Base-by-base conservation (phyloP, 1,140 invertebrate species). In the Amyelois transitella region DNA sequence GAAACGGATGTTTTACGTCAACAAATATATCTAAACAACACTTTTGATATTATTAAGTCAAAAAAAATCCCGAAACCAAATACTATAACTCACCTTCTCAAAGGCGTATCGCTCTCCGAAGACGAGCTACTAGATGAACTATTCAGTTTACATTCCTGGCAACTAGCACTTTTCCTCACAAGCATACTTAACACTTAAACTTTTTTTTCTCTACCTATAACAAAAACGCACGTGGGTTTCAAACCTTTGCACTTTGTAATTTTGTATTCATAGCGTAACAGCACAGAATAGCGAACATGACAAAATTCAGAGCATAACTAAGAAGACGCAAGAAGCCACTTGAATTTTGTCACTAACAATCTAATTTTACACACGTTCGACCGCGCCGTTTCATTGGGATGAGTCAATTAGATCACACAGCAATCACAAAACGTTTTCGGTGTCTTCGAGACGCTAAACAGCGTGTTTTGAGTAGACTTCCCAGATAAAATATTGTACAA, bases 71-170 rank as follows among this genome's bases (percentile, higher is more conserved):
- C n/a, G n/a, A n/a, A n/a, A n/a, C n/a, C n/a, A n/a, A 21, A n/a
- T 17, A 21, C 51, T 25, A 19, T 8, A 24, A 58, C 63, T 73
- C 70, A 84, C 83, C 69, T 77, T 62, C 69, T 80, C 18, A 86
- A 63, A n/a, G 79, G 76, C 7, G 79, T 74, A 21, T 83, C 74
- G 18, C 61, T 73, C 21, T 53, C 69, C 43, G 72, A 71, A 18
- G 68, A 72, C 3, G 69, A 68, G 0, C 60, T 71, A 47, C 71
- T 77, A 0, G 83, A 77, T 6, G 80, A 74, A 5, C 69, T 71
- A 14, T 77, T 80, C n/a, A 7, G 66, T 60, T 51, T 83, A 14
- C 81, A 71, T 78, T 85, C 20, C 74, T 72, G n/a, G 70, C 66
- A 83, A 57, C 67, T 77, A 18, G 62, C 75, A 74, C 79, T 78